Evolutionary conservation across 1,140 invertebrate genomes (phyloP).

Genomic region (Aphaenogaster ashmeadi): DNA sequence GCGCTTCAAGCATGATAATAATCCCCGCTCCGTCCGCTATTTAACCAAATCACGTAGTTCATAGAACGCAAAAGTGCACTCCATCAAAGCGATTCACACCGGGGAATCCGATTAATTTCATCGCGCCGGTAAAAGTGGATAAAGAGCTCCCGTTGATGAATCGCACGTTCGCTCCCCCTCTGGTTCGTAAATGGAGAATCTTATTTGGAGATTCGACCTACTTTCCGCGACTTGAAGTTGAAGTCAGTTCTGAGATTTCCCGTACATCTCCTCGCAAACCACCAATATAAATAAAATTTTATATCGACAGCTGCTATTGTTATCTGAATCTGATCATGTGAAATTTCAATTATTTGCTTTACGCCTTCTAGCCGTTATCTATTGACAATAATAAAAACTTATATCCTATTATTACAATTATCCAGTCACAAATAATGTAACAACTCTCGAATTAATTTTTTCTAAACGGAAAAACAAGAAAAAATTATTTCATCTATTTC

Average conservation of each 20-base stretch:
- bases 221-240: conserved; percentile 46
- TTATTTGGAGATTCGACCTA: conserved; percentile 56
- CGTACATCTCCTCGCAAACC: conserved; percentile 5
- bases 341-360: conserved; percentile 3
- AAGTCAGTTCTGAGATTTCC: conserved; percentile 37
- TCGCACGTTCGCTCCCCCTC: conserved; percentile 44
- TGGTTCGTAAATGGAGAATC: conserved; percentile 44
- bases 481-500: background rate
- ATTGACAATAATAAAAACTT: background rate
- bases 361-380: background rate
- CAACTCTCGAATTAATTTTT: background rate
- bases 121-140: conserved; percentile 50
- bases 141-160: conserved; percentile 60
- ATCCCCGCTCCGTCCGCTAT: conserved; percentile 55
- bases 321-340: background rate
- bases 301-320: background rate
- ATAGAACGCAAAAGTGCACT: conserved; percentile 46
- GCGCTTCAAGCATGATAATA: conserved; percentile 60
- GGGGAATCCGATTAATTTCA: conserved; percentile 45
- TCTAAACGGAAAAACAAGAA: background rate
- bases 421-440: background rate
- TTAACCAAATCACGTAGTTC: conserved; percentile 65
- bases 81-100: conserved; percentile 50
- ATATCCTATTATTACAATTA: background rate
- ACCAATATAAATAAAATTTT: conserved; percentile 47